A percentile compares a stretch with the other conserved stretches of the same genome.
Evolutionary conservation across 2,113 vertebrate species (phyloP).

Genomic region (Periophthalmodon schlosseri): DNA sequence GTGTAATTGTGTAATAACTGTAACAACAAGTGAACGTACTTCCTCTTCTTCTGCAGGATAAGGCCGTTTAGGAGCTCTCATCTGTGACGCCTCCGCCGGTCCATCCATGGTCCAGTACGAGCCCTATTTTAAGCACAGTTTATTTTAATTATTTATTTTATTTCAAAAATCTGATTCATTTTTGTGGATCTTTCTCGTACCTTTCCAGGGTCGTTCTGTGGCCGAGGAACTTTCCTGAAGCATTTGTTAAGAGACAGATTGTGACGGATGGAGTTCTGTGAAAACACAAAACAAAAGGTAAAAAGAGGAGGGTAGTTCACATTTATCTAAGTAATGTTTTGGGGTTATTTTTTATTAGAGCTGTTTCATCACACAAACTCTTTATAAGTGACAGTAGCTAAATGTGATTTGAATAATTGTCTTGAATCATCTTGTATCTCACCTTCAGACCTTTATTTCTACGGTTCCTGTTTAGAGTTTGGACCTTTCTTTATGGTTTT

Average conservation of each 20-base stretch:
- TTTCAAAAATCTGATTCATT: neutral
- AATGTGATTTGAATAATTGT: no score
- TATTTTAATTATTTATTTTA: neutral
- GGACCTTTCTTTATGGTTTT: no score
- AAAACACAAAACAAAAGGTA: slow-evolving; percentile 2
- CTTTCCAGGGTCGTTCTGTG: slow-evolving; percentile 94
- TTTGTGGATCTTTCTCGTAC: slow-evolving; percentile 60
- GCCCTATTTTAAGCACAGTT: slow-evolving; percentile 78
- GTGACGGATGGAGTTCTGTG: slow-evolving; percentile 95
- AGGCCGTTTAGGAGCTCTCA: slow-evolving; percentile 84
- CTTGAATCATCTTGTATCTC: no score
- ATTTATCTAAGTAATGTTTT: no score
- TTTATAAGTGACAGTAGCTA: no score
- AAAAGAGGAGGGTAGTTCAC: no score
- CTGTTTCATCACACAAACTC: no score
- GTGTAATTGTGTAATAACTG: no score
- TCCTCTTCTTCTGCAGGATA: slow-evolving; percentile 86
- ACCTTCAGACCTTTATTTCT: no score
- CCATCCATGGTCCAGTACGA: slow-evolving; percentile 98
- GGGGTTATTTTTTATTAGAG: no score
- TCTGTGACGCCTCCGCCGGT: slow-evolving; percentile 73
- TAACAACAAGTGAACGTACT: neutral
- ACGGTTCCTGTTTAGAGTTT: no score
- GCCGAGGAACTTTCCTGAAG: slow-evolving; percentile 96
- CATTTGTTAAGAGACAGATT: slow-evolving; percentile 98